Conservation (phyloP, 2,113 vertebrate species). For the Ameiurus melas region DNA sequence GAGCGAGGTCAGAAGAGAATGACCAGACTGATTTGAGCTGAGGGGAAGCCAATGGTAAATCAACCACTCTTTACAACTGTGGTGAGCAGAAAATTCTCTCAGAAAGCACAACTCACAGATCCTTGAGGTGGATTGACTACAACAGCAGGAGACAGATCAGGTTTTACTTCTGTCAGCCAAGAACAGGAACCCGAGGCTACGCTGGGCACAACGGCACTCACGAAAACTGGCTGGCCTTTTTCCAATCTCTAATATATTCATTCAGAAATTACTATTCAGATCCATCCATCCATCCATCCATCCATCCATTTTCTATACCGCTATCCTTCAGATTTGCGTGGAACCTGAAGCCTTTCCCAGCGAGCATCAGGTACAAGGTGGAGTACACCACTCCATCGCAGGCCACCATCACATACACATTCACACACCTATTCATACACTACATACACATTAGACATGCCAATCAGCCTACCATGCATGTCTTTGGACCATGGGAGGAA, state of each 20-base stretch:
- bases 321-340: no score
- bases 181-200: not conserved
- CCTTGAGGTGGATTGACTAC: not conserved
- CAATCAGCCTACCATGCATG: no score
- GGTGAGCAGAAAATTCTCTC: not conserved
- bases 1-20: not conserved
- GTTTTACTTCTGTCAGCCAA: not conserved
- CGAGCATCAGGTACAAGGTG: no score
- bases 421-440: no score
- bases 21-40: not conserved
- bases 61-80: not conserved
- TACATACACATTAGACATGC: no score
- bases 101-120: not conserved
- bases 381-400: no score
- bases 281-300: no score
- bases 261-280: not conserved
- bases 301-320: no score
- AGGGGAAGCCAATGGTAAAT: not conserved
- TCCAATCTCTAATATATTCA: not conserved
- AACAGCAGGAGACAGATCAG: not conserved
- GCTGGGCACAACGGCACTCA: not conserved
- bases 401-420: no score
- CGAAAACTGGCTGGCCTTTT: not conserved
- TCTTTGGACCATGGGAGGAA: no score
- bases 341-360: no score